Base-by-base conservation (phyloP, 1,140 invertebrate species). In the Papilio aristodemus region DNA sequence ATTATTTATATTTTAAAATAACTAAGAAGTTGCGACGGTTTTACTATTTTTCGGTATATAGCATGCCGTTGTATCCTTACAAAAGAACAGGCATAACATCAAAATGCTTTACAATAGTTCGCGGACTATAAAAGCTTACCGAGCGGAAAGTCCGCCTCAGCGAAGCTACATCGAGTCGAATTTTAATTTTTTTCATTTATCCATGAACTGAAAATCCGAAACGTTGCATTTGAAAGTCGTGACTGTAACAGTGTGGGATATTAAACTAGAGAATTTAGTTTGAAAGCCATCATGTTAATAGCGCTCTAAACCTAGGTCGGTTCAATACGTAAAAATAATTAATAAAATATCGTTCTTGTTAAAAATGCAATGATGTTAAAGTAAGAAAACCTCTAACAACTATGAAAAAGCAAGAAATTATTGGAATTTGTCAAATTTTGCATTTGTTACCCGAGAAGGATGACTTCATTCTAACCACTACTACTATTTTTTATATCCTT, bases 91-190 rank as follows among this genome's bases (percentile, higher is more conserved):
- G 46, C 19, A 54, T 54, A 54, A 54, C 46, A 22, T 54, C 17
- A 25, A 54, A 81, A 78, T 79, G 69, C 73, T 76, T 78, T 80
- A 76, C 76, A 76, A 76, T 77, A 73, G 69, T 76, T 73, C 62
- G 77, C 76, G 77, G 46, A 54, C 46, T 54, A 83, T 83, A 84
- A 83, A 81, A 78, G 72, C 73, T 71, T 72, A 74, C 71, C 73
- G 72, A 78, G 77, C 76, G 71, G 77, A 74, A 54, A 54, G 46
- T 54, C 46, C 46, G 46, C 46, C 72, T 73, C 76, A 74, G 73
- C 80, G 76, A 76, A 68, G 75, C 74, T 72, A 77, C 27, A 17
- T 50, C 6, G 39, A 36, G 37, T 14, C 14, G 39, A 38, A n/a
- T 58, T 58, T 70, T 59, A 68, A 68, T 70, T 64, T 62, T 69